A percentile compares a stretch with the other conserved stretches of the same genome.
Conservation (phyloP, 2,113 vertebrate species). For the Neodontobutis hainanensis region DNA sequence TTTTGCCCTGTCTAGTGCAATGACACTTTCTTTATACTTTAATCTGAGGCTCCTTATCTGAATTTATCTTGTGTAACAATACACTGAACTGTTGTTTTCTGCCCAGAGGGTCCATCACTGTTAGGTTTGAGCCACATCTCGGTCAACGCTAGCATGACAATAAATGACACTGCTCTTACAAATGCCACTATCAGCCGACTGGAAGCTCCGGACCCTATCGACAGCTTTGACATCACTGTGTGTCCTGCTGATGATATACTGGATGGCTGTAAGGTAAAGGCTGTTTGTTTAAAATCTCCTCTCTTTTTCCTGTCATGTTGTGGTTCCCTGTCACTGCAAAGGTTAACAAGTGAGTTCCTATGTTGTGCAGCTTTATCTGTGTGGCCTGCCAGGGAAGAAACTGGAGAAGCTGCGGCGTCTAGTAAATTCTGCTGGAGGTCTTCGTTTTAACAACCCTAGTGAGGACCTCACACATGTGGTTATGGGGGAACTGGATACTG, state of each 20-base stretch:
- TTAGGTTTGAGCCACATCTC: conserved; percentile 95
- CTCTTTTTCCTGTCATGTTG: too few relatives aligned
- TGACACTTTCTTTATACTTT: background rate
- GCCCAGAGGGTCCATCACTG: conserved; percentile 71
- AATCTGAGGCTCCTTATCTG: background rate
- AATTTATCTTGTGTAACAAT: too few relatives aligned
- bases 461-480: conserved; percentile 95
- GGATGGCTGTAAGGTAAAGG: conserved; percentile 91
- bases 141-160: conserved; percentile 81
- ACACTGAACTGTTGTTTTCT: background rate
- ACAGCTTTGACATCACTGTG: conserved; percentile 85
- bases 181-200: conserved; percentile 78
- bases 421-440: conserved; percentile 89
- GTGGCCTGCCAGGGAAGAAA: conserved; percentile 88
- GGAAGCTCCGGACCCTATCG: conserved; percentile 83
- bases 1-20: background rate
- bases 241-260: conserved; percentile 88
- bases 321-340: too few relatives aligned
- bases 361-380: conserved; percentile 87
- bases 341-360: too few relatives aligned
- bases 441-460: conserved; percentile 92
- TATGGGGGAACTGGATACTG: conserved; percentile 85
- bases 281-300: background rate
- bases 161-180: conserved; percentile 85
- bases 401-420: conserved; percentile 90